Evolutionary conservation across 2,888 invertebrate genomes (phyloP), one percentile per base, ranked within the genome.

Genomic region (Ecliptopera silaceata): DNA sequence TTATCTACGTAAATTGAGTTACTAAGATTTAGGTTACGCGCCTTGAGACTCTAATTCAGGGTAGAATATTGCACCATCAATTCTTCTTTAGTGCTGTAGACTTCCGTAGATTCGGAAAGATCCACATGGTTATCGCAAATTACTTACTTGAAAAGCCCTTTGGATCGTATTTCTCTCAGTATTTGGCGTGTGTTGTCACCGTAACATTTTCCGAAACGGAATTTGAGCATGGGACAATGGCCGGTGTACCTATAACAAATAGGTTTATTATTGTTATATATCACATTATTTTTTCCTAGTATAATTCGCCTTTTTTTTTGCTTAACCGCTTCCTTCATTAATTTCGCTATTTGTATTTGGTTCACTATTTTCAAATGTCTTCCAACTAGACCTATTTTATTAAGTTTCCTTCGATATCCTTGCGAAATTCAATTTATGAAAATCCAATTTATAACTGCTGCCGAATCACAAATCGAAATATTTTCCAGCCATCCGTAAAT

Each of bases 101-200:
- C 12, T 4, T 11, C 4, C 10, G 29, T 29, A 10, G 29, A 29
- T 29, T 29, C 6, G 29, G 13, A 15, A 15, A 15, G n/a, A 38
- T 38, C 8, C 3, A 15, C 2, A n/a, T 6, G 12, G 48, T 15
- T 13, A 31, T 36, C 11, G 12, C 12, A 26, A 34, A 31, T 18
- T 20, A 53, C 80, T 82, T 79, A 92, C 92, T 88, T 90, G 64
- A 89, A 88, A 2, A 91, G 70, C 67, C 92, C 92, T 60, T 88
- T 89, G 3, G 88, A 78, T 38, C 87, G 82, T 64, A 92, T 88
- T 77, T 92, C 95, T 81, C 92, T 88, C 65, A 95, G 86, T 63
- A 95, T 95, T 74, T 95, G 94, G 67, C 94, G 91, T 3, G 95
- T 95, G 75, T 93, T 94, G 65, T 94, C 93, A 13, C 95, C 95